Evolutionary conservation across 2,888 invertebrate species (phyloP).

Genomic region (Cephus pulcher): DNA sequence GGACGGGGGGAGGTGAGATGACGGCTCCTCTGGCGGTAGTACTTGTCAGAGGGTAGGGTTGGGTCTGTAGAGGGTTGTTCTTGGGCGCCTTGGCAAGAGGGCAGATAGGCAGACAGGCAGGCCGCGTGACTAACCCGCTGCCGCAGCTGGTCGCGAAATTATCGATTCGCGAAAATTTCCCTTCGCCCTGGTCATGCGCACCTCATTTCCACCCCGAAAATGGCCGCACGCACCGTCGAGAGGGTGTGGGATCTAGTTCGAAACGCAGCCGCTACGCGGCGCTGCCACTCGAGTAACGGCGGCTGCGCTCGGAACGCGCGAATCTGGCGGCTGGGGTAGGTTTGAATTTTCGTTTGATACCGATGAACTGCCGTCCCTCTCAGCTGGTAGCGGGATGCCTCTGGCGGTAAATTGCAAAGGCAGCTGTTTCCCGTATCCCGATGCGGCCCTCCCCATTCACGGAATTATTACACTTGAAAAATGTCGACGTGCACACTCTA

Average conservation of each 20-base stretch:
- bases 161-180: conserved; percentile 60
- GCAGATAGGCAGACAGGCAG: conserved; percentile 43
- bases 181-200: conserved; percentile 50
- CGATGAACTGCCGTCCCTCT: not conserved
- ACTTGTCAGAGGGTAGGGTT: not conserved
- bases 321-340: not conserved
- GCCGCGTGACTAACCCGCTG: conserved; percentile 58
- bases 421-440: not conserved
- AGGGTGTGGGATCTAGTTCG: conserved; percentile 12
- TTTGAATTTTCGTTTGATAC: conserved; percentile 2
- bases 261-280: not conserved
- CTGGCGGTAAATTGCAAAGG: not conserved
- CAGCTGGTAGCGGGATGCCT: not conserved
- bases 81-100: conserved; percentile 26
- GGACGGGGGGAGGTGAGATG: not conserved
- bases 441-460: not conserved
- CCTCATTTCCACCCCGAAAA: conserved; percentile 35
- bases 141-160: conserved; percentile 58
- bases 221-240: conserved; percentile 13
- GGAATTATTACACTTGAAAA: not conserved
- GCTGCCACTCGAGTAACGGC: not conserved
- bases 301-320: conserved; percentile 1
- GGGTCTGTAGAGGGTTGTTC: not conserved
- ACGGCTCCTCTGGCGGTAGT: not conserved
- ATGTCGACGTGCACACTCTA: not conserved